phyloP scores from a whole-genome alignment of 2,113 vertebrate species.

The Coracopsis vasa region DNA sequence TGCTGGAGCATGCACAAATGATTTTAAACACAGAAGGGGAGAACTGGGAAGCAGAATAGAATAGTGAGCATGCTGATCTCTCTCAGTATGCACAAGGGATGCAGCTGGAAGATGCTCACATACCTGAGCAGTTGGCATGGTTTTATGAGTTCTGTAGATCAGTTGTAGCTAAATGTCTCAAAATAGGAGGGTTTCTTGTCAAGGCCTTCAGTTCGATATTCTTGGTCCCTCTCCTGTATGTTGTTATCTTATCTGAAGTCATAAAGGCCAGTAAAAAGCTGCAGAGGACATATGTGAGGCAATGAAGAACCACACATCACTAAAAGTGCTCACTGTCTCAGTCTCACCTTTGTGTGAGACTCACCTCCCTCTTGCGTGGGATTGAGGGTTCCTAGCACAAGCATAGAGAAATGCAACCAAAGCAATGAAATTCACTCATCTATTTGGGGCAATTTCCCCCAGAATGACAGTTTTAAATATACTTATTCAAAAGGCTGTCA shows the following conservation, averaged over 20 bases:
- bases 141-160: neutral
- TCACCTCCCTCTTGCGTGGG: neutral
- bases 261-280: neutral
- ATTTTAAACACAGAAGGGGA: neutral
- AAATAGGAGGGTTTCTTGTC: neutral
- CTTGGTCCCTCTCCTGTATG: neutral
- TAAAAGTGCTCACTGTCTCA: neutral
- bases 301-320: neutral
- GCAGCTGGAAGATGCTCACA: neutral
- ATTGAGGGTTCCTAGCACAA: neutral
- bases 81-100: neutral
- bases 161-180: neutral
- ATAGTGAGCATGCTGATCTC: neutral
- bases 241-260: neutral
- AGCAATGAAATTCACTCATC: neutral
- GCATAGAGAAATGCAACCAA: neutral
- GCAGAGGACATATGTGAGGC: neutral
- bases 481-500: neutral
- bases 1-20: neutral
- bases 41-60: neutral
- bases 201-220: neutral
- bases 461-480: neutral
- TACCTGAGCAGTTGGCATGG: neutral
- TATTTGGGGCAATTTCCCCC: neutral
- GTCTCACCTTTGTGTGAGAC: neutral